These are phyloP conservation scores for Cuculus canorus DNA, from an alignment of 2,797 vertebrate genomes.

Conservation along the genomic window DNA sequence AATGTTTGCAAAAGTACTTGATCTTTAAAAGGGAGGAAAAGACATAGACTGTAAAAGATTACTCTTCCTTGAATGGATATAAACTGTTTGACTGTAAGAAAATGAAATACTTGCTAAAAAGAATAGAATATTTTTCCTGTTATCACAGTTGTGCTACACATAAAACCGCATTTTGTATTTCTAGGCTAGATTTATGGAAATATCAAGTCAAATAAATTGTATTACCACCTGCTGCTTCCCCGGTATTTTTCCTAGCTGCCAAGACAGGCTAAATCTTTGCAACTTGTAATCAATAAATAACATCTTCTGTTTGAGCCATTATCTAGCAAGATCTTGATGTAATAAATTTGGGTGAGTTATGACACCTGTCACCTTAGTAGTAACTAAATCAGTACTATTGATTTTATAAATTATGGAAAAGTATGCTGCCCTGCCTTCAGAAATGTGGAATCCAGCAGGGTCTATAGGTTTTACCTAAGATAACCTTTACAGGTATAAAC, in stretches of 20 bases:
- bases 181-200: not conserved
- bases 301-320: not conserved
- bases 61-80: not conserved
- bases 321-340: not conserved
- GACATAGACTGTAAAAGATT: not conserved
- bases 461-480: not conserved
- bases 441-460: not conserved
- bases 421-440: not conserved
- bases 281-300: not conserved
- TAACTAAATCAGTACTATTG: not conserved
- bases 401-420: not conserved
- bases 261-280: not conserved
- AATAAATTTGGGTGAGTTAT: not conserved
- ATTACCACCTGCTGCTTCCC: not conserved
- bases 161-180: not conserved
- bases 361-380: not conserved
- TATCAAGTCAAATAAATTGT: not conserved
- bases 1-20: slow-evolving; percentile 22
- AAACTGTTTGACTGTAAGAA: not conserved
- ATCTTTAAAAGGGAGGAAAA: not conserved
- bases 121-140: not conserved
- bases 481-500: no score
- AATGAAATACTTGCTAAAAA: not conserved
- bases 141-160: not conserved
- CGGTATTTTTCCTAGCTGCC: not conserved